Conservation (phyloP, 2,113 vertebrate species). For the Poecilia latipinna region DNA sequence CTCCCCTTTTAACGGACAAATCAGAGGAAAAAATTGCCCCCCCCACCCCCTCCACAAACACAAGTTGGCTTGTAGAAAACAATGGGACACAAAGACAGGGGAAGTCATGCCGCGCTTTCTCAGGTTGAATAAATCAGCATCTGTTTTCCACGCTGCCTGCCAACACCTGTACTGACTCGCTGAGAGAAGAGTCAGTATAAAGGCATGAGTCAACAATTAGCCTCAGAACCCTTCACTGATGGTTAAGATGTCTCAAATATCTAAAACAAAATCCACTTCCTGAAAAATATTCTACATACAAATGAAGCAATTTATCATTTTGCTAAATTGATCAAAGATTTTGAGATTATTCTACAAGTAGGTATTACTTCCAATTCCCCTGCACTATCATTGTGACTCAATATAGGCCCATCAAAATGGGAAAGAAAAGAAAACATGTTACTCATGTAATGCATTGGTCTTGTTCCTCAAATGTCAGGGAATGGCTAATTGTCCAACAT, state of each 20-base stretch:
- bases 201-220: too few relatives aligned
- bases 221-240: too few relatives aligned
- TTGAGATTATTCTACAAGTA: not conserved
- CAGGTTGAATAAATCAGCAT: constrained; percentile 76
- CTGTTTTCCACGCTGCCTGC: constrained; percentile 67
- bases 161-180: constrained; percentile 56
- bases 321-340: not conserved
- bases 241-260: too few relatives aligned
- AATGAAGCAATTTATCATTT: too few relatives aligned
- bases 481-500: not conserved
- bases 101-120: constrained; percentile 68
- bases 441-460: not conserved
- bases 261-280: too few relatives aligned
- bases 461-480: not conserved
- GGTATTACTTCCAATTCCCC: not conserved
- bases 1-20: constrained; percentile 57
- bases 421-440: not conserved
- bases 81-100: constrained; percentile 44
- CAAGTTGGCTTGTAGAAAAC: constrained; percentile 36
- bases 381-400: not conserved
- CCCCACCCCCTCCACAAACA: too few relatives aligned
- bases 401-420: not conserved
- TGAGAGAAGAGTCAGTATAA: constrained; percentile 4
- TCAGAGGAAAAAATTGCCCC: constrained; percentile 27
- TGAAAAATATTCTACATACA: too few relatives aligned